A percentile compares a stretch with the other conserved stretches of the same genome.
phyloP scores from a whole-genome alignment of 1,140 invertebrate genomes.

The Cotesia vestalis region DNA sequence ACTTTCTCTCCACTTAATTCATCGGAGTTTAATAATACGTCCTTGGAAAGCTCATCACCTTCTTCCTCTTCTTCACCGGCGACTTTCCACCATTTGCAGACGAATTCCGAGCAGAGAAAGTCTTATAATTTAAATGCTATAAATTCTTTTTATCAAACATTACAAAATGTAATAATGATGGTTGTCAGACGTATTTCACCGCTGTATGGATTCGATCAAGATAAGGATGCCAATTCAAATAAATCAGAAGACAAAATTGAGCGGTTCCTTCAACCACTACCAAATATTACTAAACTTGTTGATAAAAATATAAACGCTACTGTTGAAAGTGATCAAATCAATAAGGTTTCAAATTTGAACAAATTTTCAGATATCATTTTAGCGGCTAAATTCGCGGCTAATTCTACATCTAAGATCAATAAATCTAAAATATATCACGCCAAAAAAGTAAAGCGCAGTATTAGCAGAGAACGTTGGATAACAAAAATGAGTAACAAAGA shows the following conservation, averaged over 20 bases:
- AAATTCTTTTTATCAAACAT: slow-evolving; percentile 13
- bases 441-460: slow-evolving; percentile 12
- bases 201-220: neutral
- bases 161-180: slow-evolving; percentile 21
- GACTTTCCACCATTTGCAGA: slow-evolving; percentile 11
- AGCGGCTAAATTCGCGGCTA: no score
- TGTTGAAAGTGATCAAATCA: no score
- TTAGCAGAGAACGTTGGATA: slow-evolving; percentile 37
- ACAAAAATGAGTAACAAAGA: slow-evolving; percentile 29
- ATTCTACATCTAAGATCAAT: no score
- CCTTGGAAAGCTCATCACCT: slow-evolving; percentile 19
- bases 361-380: no score
- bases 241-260: neutral
- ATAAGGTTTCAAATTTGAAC: no score
- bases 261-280: no score
- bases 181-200: slow-evolving; percentile 20
- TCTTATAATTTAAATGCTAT: neutral
- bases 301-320: no score
- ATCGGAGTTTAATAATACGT: neutral
- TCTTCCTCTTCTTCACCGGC: neutral
- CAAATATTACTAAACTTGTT: no score
- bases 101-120: slow-evolving; percentile 1
- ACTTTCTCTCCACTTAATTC: slow-evolving; percentile 12
- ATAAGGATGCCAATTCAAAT: neutral
- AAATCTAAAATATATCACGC: neutral